Percentiles rank a stretch among this genome's conserved stretches.
Conservation (phyloP, 2,888 invertebrate species). For the Apotomis turbidana region DNA sequence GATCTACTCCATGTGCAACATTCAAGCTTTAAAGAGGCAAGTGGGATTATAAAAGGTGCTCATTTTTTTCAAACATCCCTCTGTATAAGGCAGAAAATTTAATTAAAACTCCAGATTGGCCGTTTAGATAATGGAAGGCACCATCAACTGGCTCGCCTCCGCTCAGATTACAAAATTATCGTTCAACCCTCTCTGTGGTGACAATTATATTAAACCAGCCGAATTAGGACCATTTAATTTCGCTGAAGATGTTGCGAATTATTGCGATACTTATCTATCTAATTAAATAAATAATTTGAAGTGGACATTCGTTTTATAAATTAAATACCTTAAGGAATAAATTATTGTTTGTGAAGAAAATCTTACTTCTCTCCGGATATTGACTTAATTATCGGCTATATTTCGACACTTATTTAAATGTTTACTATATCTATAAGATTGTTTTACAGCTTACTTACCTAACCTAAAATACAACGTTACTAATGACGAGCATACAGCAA, state of each 20-base stretch:
- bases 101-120: constrained; percentile 69
- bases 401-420: too few relatives aligned
- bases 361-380: too few relatives aligned
- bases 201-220: constrained; percentile 52
- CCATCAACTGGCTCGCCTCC: constrained; percentile 53
- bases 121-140: constrained; percentile 60
- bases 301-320: neutral
- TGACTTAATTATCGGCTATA: too few relatives aligned
- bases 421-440: too few relatives aligned
- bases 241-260: constrained; percentile 39
- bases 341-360: neutral
- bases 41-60: constrained; percentile 51
- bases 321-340: constrained; percentile 1
- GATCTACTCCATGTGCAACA: constrained; percentile 7
- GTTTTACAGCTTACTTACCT: too few relatives aligned
- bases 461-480: too few relatives aligned
- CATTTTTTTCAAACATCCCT: constrained; percentile 58
- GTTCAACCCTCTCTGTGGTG: constrained; percentile 56
- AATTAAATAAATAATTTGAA: constrained; percentile 4
- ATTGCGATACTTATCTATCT: constrained; percentile 25
- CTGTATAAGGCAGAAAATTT: constrained; percentile 61
- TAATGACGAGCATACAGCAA: too few relatives aligned
- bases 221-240: constrained; percentile 45
- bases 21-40: constrained; percentile 45
- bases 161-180: constrained; percentile 57